A percentile compares a stretch with the other conserved stretches of the same genome.
Conservation (phyloP, 2,797 vertebrate species). For the Masticophis lateralis region DNA sequence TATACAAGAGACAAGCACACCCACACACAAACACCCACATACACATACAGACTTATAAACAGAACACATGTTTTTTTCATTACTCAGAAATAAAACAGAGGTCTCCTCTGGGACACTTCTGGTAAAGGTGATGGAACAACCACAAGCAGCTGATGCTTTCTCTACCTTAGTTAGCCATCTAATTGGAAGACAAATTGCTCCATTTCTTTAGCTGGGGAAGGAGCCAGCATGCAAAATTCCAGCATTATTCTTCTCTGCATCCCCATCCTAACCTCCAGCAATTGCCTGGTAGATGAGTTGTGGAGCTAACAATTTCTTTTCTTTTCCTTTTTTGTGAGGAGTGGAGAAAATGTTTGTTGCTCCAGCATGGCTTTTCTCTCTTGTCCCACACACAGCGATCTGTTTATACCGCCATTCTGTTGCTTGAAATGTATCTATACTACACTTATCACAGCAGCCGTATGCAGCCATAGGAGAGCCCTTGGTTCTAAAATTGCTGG, state of each 20-base stretch:
- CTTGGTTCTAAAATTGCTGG: neutral
- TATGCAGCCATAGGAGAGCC: neutral
- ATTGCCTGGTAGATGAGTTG: neutral
- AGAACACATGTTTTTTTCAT: neutral
- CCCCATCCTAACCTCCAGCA: neutral
- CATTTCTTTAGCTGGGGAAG: neutral
- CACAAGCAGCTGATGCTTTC: neutral
- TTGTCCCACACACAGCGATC: neutral
- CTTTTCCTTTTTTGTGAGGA: neutral
- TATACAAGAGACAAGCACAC: neutral
- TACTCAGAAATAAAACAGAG: neutral
- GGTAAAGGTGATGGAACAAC: neutral
- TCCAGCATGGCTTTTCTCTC: neutral
- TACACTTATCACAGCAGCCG: neutral
- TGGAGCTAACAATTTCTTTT: neutral
- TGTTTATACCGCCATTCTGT: neutral
- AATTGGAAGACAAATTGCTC: neutral
- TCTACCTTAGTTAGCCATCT: neutral
- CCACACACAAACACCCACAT: neutral
- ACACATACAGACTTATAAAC: neutral
- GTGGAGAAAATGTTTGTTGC: neutral
- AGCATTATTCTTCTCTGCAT: neutral
- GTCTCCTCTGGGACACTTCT: neutral
- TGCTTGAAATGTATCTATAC: neutral
- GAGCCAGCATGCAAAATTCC: neutral